A percentile compares a stretch with the other conserved stretches of the same genome.
These are phyloP conservation scores for Synergus gifuensis DNA, from an alignment of 2,888 invertebrate species.

Conservation along the genomic window DNA sequence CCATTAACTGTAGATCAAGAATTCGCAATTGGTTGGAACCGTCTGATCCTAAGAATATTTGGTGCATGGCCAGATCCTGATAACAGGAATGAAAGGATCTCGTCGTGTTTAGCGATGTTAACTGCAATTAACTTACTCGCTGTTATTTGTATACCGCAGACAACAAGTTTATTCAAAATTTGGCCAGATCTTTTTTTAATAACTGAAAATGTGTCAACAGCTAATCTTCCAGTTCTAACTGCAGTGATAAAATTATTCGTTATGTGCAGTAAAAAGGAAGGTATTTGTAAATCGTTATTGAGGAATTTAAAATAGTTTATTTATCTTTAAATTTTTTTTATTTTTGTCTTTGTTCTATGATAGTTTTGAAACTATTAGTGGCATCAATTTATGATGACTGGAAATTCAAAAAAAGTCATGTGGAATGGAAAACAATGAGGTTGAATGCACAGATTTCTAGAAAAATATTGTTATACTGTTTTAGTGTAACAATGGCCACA, in stretches of 20 bases:
- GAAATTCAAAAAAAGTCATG: constrained; percentile 24
- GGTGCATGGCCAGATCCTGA: constrained; percentile 61
- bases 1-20: constrained; percentile 3
- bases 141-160: constrained; percentile 50
- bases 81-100: not conserved
- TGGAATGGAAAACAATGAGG: constrained; percentile 39
- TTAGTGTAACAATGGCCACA: not conserved
- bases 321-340: no score
- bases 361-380: constrained; percentile 46
- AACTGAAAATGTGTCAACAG: constrained; percentile 45
- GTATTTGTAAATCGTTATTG: constrained; percentile 29
- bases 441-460: constrained; percentile 46
- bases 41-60: constrained; percentile 54
- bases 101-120: constrained; percentile 18
- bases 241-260: constrained; percentile 46
- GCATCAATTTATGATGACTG: constrained; percentile 47
- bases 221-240: constrained; percentile 44
- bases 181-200: constrained; percentile 53
- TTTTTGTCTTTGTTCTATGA: not conserved
- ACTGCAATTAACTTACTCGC: constrained; percentile 43
- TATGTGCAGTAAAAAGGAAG: constrained; percentile 47
- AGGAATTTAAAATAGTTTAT: no score
- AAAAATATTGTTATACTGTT: constrained; percentile 36
- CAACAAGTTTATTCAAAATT: constrained; percentile 34
- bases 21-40: constrained; percentile 58